phyloP scores from a whole-genome alignment of 2,797 vertebrate species.

The Phalloptychus januarius region DNA sequence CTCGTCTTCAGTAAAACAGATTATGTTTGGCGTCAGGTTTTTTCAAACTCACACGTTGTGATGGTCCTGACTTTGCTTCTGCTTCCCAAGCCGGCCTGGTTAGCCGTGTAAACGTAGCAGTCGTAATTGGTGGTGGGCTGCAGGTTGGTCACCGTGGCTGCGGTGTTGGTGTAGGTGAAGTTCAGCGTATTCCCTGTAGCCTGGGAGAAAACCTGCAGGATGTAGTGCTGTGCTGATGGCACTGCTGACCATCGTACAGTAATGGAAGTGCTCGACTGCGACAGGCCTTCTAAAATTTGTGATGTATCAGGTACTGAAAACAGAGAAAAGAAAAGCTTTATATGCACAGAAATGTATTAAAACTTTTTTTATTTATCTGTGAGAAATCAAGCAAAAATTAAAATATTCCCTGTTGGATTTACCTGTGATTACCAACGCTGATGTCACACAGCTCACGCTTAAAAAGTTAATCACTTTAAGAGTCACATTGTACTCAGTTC shows the following conservation, averaged over 20 bases:
- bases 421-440: slow-evolving; percentile 69
- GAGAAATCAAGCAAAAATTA: background rate
- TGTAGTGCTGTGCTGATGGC: slow-evolving; percentile 62
- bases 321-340: background rate
- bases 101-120: slow-evolving; percentile 70
- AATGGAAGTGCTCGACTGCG: slow-evolving; percentile 73
- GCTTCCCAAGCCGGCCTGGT: slow-evolving; percentile 72
- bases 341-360: background rate
- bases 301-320: slow-evolving; percentile 74
- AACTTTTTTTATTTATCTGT: background rate
- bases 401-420: slow-evolving; percentile 15
- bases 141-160: slow-evolving; percentile 59
- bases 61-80: slow-evolving; percentile 73
- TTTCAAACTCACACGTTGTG: slow-evolving; percentile 76
- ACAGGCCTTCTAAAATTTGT: slow-evolving; percentile 59
- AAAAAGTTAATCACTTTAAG: slow-evolving; percentile 77
- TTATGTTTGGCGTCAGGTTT: background rate
- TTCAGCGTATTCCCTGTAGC: slow-evolving; percentile 28
- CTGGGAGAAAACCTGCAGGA: slow-evolving; percentile 57
- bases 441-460: slow-evolving; percentile 49
- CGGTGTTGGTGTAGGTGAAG: slow-evolving; percentile 39
- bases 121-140: slow-evolving; percentile 67
- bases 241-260: slow-evolving; percentile 69
- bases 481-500: slow-evolving; percentile 76
- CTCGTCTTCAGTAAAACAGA: background rate